Conservation (phyloP, 2,888 invertebrate species). For the Cantharis lateralis region DNA sequence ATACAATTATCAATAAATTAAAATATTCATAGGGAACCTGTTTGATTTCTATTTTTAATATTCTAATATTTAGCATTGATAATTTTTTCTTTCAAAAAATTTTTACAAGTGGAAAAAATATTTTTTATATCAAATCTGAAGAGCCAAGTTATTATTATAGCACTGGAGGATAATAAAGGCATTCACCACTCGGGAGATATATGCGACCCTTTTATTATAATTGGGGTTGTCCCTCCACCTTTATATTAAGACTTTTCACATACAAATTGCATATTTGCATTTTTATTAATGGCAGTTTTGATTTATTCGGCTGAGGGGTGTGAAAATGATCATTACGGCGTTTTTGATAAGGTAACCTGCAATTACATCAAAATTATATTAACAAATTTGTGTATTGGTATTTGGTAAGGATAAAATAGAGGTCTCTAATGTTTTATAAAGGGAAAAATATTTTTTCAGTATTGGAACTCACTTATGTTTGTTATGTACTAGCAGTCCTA, state of each 20-base stretch:
- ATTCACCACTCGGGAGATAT: background rate
- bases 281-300: background rate
- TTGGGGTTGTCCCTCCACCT: background rate
- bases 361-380: background rate
- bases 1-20: background rate
- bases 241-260: background rate
- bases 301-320: background rate
- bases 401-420: background rate
- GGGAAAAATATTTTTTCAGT: background rate
- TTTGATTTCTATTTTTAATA: too few species aligned
- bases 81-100: too few species aligned
- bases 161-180: background rate
- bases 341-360: background rate
- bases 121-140: background rate
- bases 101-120: background rate
- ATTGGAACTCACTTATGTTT: too few species aligned
- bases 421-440: background rate
- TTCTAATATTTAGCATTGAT: too few species aligned
- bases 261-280: background rate
- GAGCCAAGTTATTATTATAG: background rate
- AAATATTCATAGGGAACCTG: too few species aligned
- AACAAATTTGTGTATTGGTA: background rate
- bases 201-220: background rate
- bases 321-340: background rate
- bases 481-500: too few species aligned